A percentile compares a stretch with the other conserved stretches of the same genome.
Conservation (phyloP, 2,797 vertebrate genomes). For the Melanotaenia maccullochi region DNA sequence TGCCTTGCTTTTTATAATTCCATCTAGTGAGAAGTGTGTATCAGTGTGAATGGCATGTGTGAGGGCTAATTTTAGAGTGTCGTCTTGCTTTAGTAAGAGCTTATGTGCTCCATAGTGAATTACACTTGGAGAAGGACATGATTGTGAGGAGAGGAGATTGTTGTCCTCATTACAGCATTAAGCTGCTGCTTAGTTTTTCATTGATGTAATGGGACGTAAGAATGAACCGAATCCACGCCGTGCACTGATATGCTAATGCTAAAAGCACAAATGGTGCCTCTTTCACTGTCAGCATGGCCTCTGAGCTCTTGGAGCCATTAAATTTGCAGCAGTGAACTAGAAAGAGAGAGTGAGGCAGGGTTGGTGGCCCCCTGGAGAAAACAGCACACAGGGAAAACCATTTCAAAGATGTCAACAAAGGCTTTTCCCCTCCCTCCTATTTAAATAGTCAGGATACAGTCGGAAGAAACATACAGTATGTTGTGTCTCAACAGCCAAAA, state of each 20-base stretch:
- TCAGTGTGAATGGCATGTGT: constrained; percentile 56
- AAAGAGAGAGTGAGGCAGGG: constrained; percentile 49
- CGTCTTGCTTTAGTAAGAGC: constrained; percentile 58
- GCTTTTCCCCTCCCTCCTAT: constrained; percentile 49
- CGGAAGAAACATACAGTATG: constrained; percentile 38
- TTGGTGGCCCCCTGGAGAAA: constrained; percentile 68
- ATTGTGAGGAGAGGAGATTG: constrained; percentile 66
- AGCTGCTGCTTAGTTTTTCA: constrained; percentile 69
- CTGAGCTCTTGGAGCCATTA: constrained; percentile 67
- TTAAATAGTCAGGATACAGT: constrained; percentile 53
- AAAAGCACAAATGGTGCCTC: constrained; percentile 67
- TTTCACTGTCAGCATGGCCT: constrained; percentile 58
- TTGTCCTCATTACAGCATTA: constrained; percentile 69
- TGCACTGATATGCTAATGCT: constrained; percentile 60
- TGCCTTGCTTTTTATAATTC: constrained; percentile 18
- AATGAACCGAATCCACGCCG: constrained; percentile 50
- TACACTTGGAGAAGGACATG: constrained; percentile 48
- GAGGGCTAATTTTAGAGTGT: constrained; percentile 65
- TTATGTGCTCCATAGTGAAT: constrained; percentile 61
- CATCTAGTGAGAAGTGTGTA: constrained; percentile 12
- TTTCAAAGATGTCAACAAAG: constrained; percentile 72
- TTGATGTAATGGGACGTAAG: constrained; percentile 71
- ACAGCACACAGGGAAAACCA: constrained; percentile 55
- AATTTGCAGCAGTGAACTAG: constrained; percentile 70
- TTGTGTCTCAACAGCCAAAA: constrained; percentile 36